Percentiles rank a stretch among this genome's conserved stretches.
Conservation (phyloP, 2,888 invertebrate genomes). For the Galerucella nymphaeae region DNA sequence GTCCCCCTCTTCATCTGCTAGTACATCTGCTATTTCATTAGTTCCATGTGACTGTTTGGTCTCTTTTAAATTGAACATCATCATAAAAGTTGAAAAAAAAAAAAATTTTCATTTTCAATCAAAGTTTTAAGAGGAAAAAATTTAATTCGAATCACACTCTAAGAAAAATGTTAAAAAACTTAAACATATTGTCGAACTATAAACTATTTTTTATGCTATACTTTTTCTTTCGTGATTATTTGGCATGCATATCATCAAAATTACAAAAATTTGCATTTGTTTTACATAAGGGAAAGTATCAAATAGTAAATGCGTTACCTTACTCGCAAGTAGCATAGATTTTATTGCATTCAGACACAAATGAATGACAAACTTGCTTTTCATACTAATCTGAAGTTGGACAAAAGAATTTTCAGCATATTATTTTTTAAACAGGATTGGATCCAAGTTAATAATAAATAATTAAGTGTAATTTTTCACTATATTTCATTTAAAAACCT, state of each 20-base stretch:
- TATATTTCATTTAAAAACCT: too few relatives aligned
- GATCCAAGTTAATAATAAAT: neutral
- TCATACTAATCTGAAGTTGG: slow-evolving; percentile 27
- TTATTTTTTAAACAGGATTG: slow-evolving; percentile 2
- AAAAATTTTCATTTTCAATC: too few relatives aligned
- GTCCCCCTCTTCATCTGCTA: too few relatives aligned
- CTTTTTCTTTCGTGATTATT: slow-evolving; percentile 14
- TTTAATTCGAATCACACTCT: too few relatives aligned
- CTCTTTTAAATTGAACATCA: too few relatives aligned
- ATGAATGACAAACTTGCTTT: slow-evolving; percentile 18
- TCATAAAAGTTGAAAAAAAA: too few relatives aligned
- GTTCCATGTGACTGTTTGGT: too few relatives aligned
- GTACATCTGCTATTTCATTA: too few relatives aligned
- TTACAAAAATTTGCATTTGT: slow-evolving; percentile 27
- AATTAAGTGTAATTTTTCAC: neutral
- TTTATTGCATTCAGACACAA: slow-evolving; percentile 21
- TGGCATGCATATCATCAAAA: neutral
- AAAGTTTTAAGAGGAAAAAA: too few relatives aligned
- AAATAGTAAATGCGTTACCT: slow-evolving; percentile 17
- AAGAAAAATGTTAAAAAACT: too few relatives aligned
- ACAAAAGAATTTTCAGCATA: slow-evolving; percentile 14
- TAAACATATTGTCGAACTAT: neutral
- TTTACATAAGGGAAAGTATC: slow-evolving; percentile 28
- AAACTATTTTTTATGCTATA: neutral
- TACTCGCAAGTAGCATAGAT: slow-evolving; percentile 7